Evolutionary conservation across 64 coral and sea anemone species (phyloP), one percentile per base, ranked within the genome.

Genomic region (Trachythela sp.): DNA sequence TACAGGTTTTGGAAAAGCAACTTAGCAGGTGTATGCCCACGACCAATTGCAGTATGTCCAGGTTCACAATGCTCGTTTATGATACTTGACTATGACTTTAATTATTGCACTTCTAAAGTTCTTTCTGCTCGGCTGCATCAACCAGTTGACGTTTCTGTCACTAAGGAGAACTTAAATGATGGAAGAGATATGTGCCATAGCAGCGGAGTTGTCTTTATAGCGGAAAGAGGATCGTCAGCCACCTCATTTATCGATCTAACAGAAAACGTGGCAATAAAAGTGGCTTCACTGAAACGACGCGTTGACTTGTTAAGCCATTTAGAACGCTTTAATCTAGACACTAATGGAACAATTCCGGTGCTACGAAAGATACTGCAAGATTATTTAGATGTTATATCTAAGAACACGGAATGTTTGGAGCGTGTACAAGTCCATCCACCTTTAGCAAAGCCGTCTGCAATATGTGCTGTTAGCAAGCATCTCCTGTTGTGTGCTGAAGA

Each of bases 1-100:
- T 90, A 90, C 89, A 90, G 83, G 39, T 90, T 68, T 39, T 90
- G 89, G 89, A 90, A 70, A 54, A 90, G 43, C 48, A 90, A 90
- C 36, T 51, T 37, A 33, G 8, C 49, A 10, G 89, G 51, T 17
- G 52, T 90, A 15, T 90, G 89, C 36, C 32, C 51, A 50, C 31
- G 51, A 84, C 89, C 89, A 22, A 84, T 67, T 24, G 77, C 89
- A 41, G 39, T 85, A 2, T 56, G 42, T 15, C 8, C 77, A 36
- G 75, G 77, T 18, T 76, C 89, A 59, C 77, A 86, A 9, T 58
- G 90, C 40, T 71, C 83, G 26, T 3, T 91, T 71, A 58, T 91
- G 0, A 83, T 36, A 8, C 84, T 91, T 36, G 42, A 91, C 10
- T 91, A 91, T 49, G 84, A 91, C 45, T 91, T 91, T 24, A 54